These are phyloP conservation scores for Rhinichthys osculus DNA, from an alignment of 2,797 vertebrate genomes.

Conservation along the genomic window DNA sequence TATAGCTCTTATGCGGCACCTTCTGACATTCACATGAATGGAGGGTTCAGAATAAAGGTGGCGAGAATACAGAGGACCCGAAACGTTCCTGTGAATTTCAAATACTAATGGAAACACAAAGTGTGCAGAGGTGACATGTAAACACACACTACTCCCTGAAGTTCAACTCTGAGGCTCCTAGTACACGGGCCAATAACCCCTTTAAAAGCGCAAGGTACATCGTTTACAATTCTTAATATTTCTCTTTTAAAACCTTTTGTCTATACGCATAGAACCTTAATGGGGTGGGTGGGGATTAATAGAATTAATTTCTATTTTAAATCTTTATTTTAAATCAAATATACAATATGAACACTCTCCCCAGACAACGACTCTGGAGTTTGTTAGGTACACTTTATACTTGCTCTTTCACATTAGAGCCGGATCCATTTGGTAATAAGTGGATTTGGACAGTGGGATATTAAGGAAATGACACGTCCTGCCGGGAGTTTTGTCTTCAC, in stretches of 20 bases:
- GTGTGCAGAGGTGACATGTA: constrained; percentile 58
- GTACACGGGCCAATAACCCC: constrained; percentile 35
- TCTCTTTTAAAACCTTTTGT: constrained; percentile 28
- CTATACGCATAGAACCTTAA: constrained; percentile 8
- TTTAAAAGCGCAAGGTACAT: constrained; percentile 34
- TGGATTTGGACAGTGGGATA: constrained; percentile 7
- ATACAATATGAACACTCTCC: constrained; percentile 72
- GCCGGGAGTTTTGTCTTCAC: constrained; percentile 40
- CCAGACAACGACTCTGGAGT: constrained; percentile 54
- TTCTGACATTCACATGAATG: constrained; percentile 34
- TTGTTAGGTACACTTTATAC: constrained; percentile 50
- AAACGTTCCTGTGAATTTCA: constrained; percentile 23
- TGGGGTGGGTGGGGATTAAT: neutral
- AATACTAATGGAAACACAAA: constrained; percentile 53
- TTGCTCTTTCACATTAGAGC: constrained; percentile 39
- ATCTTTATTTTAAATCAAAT: constrained; percentile 57
- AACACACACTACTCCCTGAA: constrained; percentile 63
- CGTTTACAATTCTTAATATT: constrained; percentile 38
- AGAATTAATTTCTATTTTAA: constrained; percentile 34
- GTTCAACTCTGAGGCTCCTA: constrained; percentile 51
- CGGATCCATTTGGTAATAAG: constrained; percentile 38
- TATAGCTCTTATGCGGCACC: constrained; percentile 42
- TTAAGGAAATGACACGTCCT: constrained; percentile 5
- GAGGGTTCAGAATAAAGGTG: constrained; percentile 32
- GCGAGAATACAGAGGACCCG: constrained; percentile 22